These are phyloP conservation scores for Oreochromis niloticus DNA, from an alignment of 2,113 vertebrate genomes.

Conservation along the genomic window DNA sequence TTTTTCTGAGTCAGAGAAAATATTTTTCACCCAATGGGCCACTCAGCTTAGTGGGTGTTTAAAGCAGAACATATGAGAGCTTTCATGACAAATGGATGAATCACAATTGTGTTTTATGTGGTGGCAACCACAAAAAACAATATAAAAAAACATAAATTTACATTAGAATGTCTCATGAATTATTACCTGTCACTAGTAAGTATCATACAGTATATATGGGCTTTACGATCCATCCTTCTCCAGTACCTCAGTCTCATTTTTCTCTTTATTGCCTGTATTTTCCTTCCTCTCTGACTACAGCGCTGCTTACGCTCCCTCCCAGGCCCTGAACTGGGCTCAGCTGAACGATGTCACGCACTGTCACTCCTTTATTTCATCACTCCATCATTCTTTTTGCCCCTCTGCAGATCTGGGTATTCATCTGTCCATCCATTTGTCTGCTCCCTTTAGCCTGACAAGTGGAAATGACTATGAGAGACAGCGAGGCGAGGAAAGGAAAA, in stretches of 20 bases:
- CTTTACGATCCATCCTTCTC: not conserved
- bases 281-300: not conserved
- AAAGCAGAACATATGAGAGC: not conserved
- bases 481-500: not conserved
- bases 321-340: slow-evolving; percentile 27
- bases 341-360: slow-evolving; percentile 45
- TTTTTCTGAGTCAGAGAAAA: not conserved
- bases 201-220: not conserved
- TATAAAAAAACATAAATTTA: not conserved
- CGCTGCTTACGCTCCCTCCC: not conserved
- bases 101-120: not conserved
- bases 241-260: not conserved
- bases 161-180: not conserved
- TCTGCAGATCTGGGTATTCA: slow-evolving; percentile 53
- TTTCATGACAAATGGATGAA: not conserved
- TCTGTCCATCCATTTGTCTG: slow-evolving; percentile 57
- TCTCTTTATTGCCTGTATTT: not conserved
- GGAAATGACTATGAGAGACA: slow-evolving; percentile 44
- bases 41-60: slow-evolving; percentile 4
- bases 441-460: slow-evolving; percentile 57
- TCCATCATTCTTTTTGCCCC: slow-evolving; percentile 48
- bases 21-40: not conserved
- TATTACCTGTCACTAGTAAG: not conserved
- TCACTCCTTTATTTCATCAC: slow-evolving; percentile 57
- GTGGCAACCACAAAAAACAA: not conserved